A percentile compares a stretch with the other conserved stretches of the same genome.
Evolutionary conservation across 2,797 vertebrate species (phyloP).

Genomic region (Erethizon dorsatum): DNA sequence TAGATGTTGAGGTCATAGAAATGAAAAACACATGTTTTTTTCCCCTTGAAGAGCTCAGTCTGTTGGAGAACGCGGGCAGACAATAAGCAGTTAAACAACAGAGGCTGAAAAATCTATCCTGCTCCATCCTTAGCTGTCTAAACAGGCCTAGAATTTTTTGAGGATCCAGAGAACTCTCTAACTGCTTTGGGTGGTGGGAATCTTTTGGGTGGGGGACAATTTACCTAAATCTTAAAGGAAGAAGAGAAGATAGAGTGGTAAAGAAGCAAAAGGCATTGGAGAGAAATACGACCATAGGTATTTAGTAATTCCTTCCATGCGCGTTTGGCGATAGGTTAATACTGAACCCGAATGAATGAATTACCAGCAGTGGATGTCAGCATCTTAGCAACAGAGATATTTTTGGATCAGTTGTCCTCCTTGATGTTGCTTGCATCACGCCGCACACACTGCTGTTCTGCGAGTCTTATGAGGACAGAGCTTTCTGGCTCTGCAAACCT

Average conservation of each 20-base stretch:
- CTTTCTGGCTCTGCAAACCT: background rate
- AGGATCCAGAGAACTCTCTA: background rate
- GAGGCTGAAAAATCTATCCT: background rate
- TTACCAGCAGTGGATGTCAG: conserved; percentile 29
- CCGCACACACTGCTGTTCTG: background rate
- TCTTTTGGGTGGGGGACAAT: background rate
- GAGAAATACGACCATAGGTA: background rate
- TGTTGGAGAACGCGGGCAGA: background rate
- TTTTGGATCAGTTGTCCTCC: conserved; percentile 52
- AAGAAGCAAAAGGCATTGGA: background rate
- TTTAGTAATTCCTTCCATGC: conserved; percentile 14
- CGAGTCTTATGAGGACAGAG: conserved; percentile 62
- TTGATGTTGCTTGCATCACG: conserved; percentile 18
- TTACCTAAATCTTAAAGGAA: background rate
- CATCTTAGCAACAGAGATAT: conserved; percentile 71
- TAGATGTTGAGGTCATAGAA: background rate
- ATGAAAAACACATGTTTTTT: background rate
- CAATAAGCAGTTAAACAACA: background rate
- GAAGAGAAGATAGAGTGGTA: background rate
- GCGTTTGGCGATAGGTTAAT: conserved; percentile 36
- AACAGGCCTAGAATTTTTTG: background rate
- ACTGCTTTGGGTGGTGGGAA: background rate
- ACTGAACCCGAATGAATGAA: conserved; percentile 50
- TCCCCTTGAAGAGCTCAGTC: background rate
- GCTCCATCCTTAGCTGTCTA: background rate